These are phyloP conservation scores for Standfussiana lucernea DNA, from an alignment of 2,888 invertebrate species.

Conservation along the genomic window DNA sequence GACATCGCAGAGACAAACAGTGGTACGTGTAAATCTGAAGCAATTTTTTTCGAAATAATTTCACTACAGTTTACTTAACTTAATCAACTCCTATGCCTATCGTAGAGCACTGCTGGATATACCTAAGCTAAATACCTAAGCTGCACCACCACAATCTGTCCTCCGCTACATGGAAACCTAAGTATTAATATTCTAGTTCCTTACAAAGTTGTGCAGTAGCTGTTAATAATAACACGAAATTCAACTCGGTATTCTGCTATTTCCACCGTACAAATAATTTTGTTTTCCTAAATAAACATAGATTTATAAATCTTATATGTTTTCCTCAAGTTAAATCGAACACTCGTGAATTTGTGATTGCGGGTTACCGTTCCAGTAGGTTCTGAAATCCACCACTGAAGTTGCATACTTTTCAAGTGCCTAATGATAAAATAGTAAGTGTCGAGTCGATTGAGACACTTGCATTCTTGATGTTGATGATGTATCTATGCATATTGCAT, in stretches of 20 bases:
- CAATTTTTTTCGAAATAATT: too few relatives aligned
- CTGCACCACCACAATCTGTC: background rate
- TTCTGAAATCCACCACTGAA: background rate
- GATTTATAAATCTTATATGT: background rate
- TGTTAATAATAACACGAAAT: background rate
- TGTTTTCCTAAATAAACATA: slow-evolving; percentile 1
- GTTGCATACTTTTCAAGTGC: slow-evolving; percentile 14
- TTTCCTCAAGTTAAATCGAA: background rate
- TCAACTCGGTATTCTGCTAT: background rate
- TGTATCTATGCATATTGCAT: background rate
- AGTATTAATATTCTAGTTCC: background rate
- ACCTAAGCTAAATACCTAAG: background rate
- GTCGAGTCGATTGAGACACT: background rate
- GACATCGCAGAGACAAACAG: background rate
- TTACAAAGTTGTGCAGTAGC: background rate
- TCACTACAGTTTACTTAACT: background rate
- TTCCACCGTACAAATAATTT: background rate
- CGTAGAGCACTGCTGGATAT: background rate
- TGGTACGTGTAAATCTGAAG: background rate
- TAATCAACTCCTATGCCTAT: background rate
- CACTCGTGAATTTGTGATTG: background rate
- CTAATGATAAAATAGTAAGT: slow-evolving; percentile 9
- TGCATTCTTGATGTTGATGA: background rate
- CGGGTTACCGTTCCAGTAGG: background rate
- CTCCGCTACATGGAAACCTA: background rate